Evolutionary conservation across 2,888 invertebrate species (phyloP).

Genomic region (Dynastes maya): DNA sequence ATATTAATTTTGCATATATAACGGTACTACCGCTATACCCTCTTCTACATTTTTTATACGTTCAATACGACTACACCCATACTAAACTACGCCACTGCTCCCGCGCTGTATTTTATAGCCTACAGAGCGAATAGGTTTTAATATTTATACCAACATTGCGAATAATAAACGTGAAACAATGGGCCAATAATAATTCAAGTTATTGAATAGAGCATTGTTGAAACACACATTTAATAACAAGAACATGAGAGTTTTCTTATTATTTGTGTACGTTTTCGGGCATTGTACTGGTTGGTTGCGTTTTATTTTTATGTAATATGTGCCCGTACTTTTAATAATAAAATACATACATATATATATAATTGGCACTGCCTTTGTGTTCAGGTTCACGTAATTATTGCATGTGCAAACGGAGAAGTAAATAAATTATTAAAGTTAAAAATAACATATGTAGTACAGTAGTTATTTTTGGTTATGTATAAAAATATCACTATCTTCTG

Average conservation of each 20-base stretch:
- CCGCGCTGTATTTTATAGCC: neutral
- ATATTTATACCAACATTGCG: slow-evolving; percentile 11
- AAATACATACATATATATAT: no score
- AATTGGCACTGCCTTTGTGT: neutral
- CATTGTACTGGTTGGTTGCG: neutral
- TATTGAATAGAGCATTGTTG: slow-evolving; percentile 23
- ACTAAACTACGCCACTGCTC: neutral
- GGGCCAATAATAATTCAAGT: slow-evolving; percentile 1
- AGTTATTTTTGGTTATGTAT: no score
- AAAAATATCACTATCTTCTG: no score
- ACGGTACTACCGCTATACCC: neutral
- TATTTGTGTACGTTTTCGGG: slow-evolving; percentile 21
- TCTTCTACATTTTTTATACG: neutral
- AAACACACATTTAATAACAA: slow-evolving; percentile 11
- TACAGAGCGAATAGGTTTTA: neutral
- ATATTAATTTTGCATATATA: neutral
- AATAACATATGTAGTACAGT: neutral
- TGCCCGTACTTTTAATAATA: neutral
- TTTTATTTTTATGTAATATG: slow-evolving; percentile 2
- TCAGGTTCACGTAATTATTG: no score
- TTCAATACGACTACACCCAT: no score
- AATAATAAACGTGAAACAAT: slow-evolving; percentile 25
- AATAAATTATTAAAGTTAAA: neutral
- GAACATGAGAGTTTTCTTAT: slow-evolving; percentile 25
- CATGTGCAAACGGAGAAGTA: neutral